Conservation (phyloP, 2,797 vertebrate genomes). For the Mallotus villosus region DNA sequence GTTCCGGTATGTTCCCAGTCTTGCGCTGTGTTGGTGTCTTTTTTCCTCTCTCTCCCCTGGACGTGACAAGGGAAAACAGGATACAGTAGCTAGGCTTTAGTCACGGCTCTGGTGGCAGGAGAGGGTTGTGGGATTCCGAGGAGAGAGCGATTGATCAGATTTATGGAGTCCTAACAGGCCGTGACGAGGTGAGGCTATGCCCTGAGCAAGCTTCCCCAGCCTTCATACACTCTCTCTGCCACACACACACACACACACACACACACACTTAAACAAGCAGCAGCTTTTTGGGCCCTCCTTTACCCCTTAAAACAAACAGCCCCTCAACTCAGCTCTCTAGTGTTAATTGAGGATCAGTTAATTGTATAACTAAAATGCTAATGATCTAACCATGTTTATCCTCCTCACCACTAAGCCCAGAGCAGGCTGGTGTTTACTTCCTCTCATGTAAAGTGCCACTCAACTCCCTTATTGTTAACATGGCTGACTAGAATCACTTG, state of each 20-base stretch:
- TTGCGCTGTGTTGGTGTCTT: conserved; percentile 42
- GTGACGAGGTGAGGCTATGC: conserved; percentile 61
- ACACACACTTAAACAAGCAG: conserved; percentile 30
- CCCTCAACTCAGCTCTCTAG: conserved; percentile 50
- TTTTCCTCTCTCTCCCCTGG: background rate
- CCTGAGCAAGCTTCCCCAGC: conserved; percentile 41
- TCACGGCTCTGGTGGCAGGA: conserved; percentile 61
- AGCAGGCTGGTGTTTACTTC: conserved; percentile 42
- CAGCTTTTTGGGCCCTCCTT: conserved; percentile 26
- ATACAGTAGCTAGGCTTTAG: conserved; percentile 68
- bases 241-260: background rate
- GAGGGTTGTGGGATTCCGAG: conserved; percentile 52
- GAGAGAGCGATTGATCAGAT: conserved; percentile 69
- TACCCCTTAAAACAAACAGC: conserved; percentile 44
- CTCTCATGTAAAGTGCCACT: conserved; percentile 15
- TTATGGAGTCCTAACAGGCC: conserved; percentile 72
- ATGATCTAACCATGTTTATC: conserved; percentile 51
- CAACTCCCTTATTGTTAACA: background rate
- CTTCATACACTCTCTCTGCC: background rate
- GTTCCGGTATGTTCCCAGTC: conserved; percentile 47
- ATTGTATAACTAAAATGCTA: conserved; percentile 47
- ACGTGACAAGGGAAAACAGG: conserved; percentile 57
- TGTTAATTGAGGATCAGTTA: conserved; percentile 46
- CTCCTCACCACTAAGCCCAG: conserved; percentile 48
- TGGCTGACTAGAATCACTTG: conserved; percentile 2